A percentile compares a stretch with the other conserved stretches of the same genome.
phyloP scores from a whole-genome alignment of 1,140 invertebrate species.

The Eueides isabella region DNA sequence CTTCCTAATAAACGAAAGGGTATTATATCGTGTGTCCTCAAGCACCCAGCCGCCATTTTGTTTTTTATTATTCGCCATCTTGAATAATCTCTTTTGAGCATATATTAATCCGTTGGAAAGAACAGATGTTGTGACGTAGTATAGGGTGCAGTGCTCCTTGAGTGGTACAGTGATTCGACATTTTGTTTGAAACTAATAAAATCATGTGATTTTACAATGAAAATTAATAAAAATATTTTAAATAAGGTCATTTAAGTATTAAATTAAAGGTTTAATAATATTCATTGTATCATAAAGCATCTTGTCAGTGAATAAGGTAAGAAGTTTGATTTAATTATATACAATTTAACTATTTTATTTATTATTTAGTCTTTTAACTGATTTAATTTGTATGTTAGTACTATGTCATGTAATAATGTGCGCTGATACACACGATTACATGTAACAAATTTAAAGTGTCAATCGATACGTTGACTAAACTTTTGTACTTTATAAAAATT shows the following conservation, averaged over 20 bases:
- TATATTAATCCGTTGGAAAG: constrained; percentile 54
- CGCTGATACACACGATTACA: no score
- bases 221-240: neutral
- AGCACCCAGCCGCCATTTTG: constrained; percentile 72
- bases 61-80: constrained; percentile 62
- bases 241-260: neutral
- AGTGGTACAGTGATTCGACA: constrained; percentile 1
- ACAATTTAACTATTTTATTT: no score
- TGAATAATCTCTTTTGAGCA: constrained; percentile 62
- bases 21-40: constrained; percentile 37
- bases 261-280: neutral
- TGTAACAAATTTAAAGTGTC: no score
- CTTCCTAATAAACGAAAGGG: constrained; percentile 31
- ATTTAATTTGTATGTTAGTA: no score
- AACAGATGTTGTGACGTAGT: constrained; percentile 62
- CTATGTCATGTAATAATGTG: no score
- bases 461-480: no score
- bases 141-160: constrained; percentile 48
- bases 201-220: neutral
- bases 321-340: neutral
- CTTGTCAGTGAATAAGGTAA: neutral
- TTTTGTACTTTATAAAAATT: no score
- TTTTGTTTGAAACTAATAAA: neutral
- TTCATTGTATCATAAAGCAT: neutral
- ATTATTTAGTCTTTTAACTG: no score